Evolutionary conservation across 1,140 invertebrate species (phyloP).

Genomic region (Neocloeon triangulifer): DNA sequence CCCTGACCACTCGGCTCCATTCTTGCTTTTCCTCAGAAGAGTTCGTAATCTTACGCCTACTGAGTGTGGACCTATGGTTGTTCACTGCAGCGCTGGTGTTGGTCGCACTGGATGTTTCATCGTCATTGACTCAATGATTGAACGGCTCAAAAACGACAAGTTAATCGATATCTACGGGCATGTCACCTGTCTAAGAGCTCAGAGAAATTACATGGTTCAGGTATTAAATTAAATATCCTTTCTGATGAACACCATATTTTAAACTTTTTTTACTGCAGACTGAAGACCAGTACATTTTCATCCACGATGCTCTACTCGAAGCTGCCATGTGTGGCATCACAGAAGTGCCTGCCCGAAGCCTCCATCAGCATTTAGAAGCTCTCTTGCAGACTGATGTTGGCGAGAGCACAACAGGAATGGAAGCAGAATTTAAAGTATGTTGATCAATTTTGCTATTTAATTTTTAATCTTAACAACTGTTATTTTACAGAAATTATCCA

Average conservation of each 20-base stretch:
- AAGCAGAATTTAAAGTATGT: constrained; percentile 84
- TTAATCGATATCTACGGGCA: constrained; percentile 98
- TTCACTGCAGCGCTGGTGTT: constrained; percentile 94
- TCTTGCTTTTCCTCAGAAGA: constrained; percentile 87
- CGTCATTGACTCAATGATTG: constrained; percentile 93
- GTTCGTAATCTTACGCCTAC: constrained; percentile 74
- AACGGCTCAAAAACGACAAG: constrained; percentile 82
- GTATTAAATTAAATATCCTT: constrained; percentile 8
- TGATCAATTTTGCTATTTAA: no score
- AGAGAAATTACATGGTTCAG: constrained; percentile 84
- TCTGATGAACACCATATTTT: not conserved
- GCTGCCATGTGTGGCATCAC: constrained; percentile 88
- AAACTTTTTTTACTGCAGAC: constrained; percentile 45
- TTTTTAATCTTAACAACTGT: constrained; percentile 3
- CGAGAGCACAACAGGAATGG: constrained; percentile 87
- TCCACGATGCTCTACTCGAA: constrained; percentile 90
- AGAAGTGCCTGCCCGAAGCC: constrained; percentile 74
- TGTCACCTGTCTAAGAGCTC: constrained; percentile 88
- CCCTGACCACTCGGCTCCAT: constrained; percentile 93
- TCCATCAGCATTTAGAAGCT: constrained; percentile 86
- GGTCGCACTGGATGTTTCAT: constrained; percentile 97
- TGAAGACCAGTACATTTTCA: constrained; percentile 99
- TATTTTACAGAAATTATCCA: constrained; percentile 60
- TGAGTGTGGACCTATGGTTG: constrained; percentile 79
- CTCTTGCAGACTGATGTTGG: constrained; percentile 62